Percentiles rank a stretch among this genome's conserved stretches.
Evolutionary conservation across 1,140 invertebrate species (phyloP).

Genomic region (Temnothorax nylanderi): DNA sequence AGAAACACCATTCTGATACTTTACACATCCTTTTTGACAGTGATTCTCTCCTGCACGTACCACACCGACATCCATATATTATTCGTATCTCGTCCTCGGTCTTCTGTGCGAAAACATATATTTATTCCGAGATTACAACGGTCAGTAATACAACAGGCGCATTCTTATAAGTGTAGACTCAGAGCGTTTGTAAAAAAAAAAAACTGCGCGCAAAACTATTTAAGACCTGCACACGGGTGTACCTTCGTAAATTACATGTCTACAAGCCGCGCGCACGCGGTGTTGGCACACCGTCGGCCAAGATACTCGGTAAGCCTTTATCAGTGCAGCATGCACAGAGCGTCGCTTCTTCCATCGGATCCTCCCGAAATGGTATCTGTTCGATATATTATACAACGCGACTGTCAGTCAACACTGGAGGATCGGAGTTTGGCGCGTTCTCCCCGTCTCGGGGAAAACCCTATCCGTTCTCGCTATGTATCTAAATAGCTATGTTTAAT

Average conservation of each 20-base stretch:
- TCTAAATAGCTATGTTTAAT: constrained; percentile 36
- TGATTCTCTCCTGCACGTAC: constrained; percentile 15
- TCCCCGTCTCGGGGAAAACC: background rate
- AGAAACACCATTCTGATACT: constrained; percentile 51
- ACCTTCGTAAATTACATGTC: constrained; percentile 36
- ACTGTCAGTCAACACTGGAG: constrained; percentile 19
- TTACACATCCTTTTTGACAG: constrained; percentile 34
- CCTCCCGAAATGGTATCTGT: constrained; percentile 14
- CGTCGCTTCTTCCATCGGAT: constrained; percentile 3
- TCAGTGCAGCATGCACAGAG: constrained; percentile 16
- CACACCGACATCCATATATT: constrained; percentile 11
- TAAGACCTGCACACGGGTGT: background rate
- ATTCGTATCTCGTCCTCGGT: background rate
- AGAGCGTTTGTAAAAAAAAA: constrained; percentile 33
- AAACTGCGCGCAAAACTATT: constrained; percentile 23
- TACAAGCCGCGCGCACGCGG: background rate
- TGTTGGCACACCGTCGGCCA: background rate
- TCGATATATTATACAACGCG: constrained; percentile 25
- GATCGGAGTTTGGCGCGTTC: background rate
- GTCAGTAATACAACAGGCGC: constrained; percentile 14
- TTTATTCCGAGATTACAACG: constrained; percentile 24
- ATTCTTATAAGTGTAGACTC: constrained; percentile 5
- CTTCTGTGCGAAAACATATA: constrained; percentile 3
- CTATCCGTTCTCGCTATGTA: constrained; percentile 5
- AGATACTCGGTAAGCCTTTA: constrained; percentile 17